Percentiles rank a stretch among this genome's conserved stretches.
phyloP scores from a whole-genome alignment of 1,140 invertebrate species.

The Leptopilina boulardi region DNA sequence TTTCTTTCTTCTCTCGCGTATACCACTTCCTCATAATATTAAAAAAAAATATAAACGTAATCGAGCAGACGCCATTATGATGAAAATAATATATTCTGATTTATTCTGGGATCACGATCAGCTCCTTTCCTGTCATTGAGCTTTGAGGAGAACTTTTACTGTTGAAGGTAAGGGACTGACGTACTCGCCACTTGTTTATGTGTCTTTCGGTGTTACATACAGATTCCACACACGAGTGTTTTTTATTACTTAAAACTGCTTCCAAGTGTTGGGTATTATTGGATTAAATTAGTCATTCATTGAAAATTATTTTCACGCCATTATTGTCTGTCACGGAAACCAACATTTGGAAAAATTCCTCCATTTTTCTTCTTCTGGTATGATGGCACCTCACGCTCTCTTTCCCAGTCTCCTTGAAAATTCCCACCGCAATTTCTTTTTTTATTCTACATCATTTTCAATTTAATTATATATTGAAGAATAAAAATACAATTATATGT shows the following conservation, averaged over 20 bases:
- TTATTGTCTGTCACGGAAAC: slow-evolving; percentile 51
- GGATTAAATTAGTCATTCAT: background rate
- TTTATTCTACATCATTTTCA: slow-evolving; percentile 37
- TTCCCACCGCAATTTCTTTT: slow-evolving; percentile 44
- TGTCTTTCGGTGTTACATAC: slow-evolving; percentile 75
- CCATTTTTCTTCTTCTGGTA: slow-evolving; percentile 74
- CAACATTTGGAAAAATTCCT: slow-evolving; percentile 71
- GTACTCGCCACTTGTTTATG: slow-evolving; percentile 76
- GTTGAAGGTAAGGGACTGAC: slow-evolving; percentile 78
- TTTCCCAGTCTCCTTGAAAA: slow-evolving; percentile 52
- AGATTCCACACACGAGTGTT: slow-evolving; percentile 71
- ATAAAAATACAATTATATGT: too few species aligned
- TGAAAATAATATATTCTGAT: slow-evolving; percentile 77
- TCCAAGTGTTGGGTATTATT: slow-evolving; percentile 65
- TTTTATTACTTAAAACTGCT: slow-evolving; percentile 63
- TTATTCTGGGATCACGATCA: slow-evolving; percentile 77
- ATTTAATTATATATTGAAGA: slow-evolving; percentile 38
- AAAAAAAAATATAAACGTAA: slow-evolving; percentile 55
- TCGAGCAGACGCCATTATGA: slow-evolving; percentile 69
- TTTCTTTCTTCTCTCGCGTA: slow-evolving; percentile 40
- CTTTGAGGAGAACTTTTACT: slow-evolving; percentile 78
- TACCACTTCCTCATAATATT: slow-evolving; percentile 52
- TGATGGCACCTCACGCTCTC: slow-evolving; percentile 77
- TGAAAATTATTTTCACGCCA: background rate
- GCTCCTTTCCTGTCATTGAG: slow-evolving; percentile 77